Evolutionary conservation across 2,797 vertebrate genomes (phyloP), one percentile per base, ranked within the genome.

Genomic region (Sternarchorhynchus goeldii): DNA sequence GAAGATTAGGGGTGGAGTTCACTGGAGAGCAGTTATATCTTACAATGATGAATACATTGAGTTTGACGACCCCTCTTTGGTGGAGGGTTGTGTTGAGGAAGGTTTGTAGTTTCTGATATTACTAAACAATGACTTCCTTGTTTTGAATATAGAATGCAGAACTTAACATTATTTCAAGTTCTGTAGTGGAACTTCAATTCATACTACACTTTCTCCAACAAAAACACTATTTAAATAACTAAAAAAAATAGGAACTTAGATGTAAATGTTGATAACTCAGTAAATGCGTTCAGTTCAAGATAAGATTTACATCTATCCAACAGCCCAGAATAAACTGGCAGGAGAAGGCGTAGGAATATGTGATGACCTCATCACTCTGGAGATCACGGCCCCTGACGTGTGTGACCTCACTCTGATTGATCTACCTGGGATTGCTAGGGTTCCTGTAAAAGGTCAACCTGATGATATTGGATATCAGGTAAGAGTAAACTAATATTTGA

Each of bases 401-500:
- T 91, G 91, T 0, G 92, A 95, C 6, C 85, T 95, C 81, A 94
- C 94, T 0, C 81, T 95, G 18, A 94, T 94, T 31, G 94, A 95
- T 82, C 89, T 95, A 10, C 94, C 94, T 0, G 93, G 93, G n/a
- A 94, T 95, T 64, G 85, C 93, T 74, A 89, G 93, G 77, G 91
- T 94, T 53, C 85, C 93, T 0, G 76, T 93, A 18, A 90, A 88
- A 16, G 78, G 91, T 21, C 94, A 95, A 81, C 93, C 92, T 6
- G 73, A 58, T 39, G 90, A 94, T 78, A 94, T 93, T 1, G 91
- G 88, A 41, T 7, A 83, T 0, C 88, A 93, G 88, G 94, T 94
- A 12, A 64, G 62, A 21, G 12, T 5, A 59, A 20, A 41, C 7
- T 6, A 60, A n/a, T 20, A 32, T 29, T 2, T 8, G 6, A 18